Percentiles rank a stretch among this genome's conserved stretches.
Conservation (phyloP, 2,888 invertebrate genomes). For the Tiliacea aurago region DNA sequence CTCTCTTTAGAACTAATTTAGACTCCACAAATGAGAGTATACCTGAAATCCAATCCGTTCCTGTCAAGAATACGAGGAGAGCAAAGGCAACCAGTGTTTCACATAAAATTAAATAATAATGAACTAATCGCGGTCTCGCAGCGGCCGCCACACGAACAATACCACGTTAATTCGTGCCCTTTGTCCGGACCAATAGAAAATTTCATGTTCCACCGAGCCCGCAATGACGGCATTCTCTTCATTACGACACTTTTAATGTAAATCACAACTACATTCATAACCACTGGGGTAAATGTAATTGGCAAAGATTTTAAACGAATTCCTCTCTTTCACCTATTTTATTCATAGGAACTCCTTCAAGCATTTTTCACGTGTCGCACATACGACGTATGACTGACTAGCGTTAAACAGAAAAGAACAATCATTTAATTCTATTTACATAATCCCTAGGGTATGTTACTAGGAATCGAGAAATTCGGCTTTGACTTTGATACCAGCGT, state of each 20-base stretch:
- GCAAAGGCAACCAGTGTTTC: constrained; percentile 68
- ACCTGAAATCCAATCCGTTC: constrained; percentile 42
- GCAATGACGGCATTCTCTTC: constrained; percentile 83
- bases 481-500: constrained; percentile 86
- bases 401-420: constrained; percentile 66
- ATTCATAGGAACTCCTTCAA: constrained; percentile 39
- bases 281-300: constrained; percentile 70
- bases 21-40: background rate
- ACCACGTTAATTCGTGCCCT: constrained; percentile 86
- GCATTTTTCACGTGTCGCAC: constrained; percentile 48
- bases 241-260: constrained; percentile 86
- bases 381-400: constrained; percentile 63
- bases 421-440: constrained; percentile 66
- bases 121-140: constrained; percentile 83
- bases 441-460: constrained; percentile 73
- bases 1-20: background rate
- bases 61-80: constrained; percentile 59
- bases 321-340: constrained; percentile 18
- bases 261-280: constrained; percentile 84
- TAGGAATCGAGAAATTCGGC: constrained; percentile 83
- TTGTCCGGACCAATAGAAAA: constrained; percentile 89
- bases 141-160: constrained; percentile 83
- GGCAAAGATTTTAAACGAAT: constrained; percentile 61
- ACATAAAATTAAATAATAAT: constrained; percentile 88
- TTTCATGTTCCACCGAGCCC: constrained; percentile 85